phyloP scores from a whole-genome alignment of 1,140 invertebrate species.

The Mya arenaria region DNA sequence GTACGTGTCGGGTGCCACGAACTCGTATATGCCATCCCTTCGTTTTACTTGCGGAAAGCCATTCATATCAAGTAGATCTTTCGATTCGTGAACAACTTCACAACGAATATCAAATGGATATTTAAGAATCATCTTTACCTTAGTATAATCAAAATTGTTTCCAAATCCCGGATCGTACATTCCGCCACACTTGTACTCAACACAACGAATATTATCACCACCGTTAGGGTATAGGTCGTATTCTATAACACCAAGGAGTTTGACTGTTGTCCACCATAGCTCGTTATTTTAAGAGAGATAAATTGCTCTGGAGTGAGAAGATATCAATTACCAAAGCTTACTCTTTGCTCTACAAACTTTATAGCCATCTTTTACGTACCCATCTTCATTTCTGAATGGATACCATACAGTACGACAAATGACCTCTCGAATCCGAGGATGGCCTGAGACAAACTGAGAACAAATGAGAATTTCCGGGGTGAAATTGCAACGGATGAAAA shows the following conservation, averaged over 20 bases:
- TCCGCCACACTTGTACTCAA: slow-evolving; percentile 34
- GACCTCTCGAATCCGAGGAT: background rate
- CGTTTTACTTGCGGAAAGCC: background rate
- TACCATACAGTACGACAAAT: background rate
- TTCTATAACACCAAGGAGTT: background rate
- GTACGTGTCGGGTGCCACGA: background rate
- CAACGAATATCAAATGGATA: background rate
- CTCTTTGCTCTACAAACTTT: background rate
- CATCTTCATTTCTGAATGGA: background rate
- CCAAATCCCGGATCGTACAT: background rate
- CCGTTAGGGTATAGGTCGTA: background rate
- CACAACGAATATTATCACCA: background rate
- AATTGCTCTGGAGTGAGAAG: background rate
- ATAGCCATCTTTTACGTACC: background rate
- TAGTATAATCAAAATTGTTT: background rate
- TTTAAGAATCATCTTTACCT: background rate
- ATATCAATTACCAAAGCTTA: background rate
- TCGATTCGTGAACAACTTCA: background rate
- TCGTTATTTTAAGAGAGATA: background rate
- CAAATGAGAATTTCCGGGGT: background rate
- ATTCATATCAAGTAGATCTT: background rate
- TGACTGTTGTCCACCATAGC: background rate
- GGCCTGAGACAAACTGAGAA: background rate
- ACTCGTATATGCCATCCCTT: background rate
- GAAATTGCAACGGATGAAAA: background rate